These are phyloP conservation scores for Tribolium freemani DNA, from an alignment of 2,888 invertebrate genomes.

Conservation along the genomic window DNA sequence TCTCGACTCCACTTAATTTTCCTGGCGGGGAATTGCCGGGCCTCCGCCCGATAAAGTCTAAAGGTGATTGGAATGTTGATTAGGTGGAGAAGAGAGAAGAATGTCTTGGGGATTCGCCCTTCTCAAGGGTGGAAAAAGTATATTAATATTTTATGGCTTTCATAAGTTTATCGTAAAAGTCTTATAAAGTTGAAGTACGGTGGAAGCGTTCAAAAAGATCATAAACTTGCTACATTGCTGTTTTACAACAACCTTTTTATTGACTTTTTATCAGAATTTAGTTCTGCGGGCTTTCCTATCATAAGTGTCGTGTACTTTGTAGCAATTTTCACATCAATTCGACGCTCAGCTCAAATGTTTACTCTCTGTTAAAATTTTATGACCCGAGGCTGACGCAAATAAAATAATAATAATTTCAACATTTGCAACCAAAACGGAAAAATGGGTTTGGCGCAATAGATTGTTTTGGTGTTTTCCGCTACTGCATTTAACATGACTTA, in stretches of 20 bases:
- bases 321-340: conserved; percentile 45
- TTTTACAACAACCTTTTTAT: conserved; percentile 57
- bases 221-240: conserved; percentile 56
- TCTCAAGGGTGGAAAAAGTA: conserved; percentile 52
- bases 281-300: conserved; percentile 45
- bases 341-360: conserved; percentile 5
- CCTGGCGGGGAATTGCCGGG: conserved; percentile 65
- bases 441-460: background rate
- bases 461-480: background rate
- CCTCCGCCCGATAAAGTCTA: conserved; percentile 65
- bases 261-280: conserved; percentile 56
- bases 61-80: conserved; percentile 69
- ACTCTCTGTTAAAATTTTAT: conserved; percentile 25
- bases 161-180: conserved; percentile 60
- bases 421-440: background rate
- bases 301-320: conserved; percentile 49
- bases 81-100: conserved; percentile 62
- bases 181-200: conserved; percentile 58
- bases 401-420: background rate
- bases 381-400: no score
- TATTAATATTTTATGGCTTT: conserved; percentile 62
- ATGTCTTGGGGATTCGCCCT: conserved; percentile 48
- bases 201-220: conserved; percentile 52
- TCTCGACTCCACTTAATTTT: conserved; percentile 67
- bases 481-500: conserved; percentile 10